phyloP scores from a whole-genome alignment of 2,797 vertebrate species.

The Enteromius paludinosus region DNA sequence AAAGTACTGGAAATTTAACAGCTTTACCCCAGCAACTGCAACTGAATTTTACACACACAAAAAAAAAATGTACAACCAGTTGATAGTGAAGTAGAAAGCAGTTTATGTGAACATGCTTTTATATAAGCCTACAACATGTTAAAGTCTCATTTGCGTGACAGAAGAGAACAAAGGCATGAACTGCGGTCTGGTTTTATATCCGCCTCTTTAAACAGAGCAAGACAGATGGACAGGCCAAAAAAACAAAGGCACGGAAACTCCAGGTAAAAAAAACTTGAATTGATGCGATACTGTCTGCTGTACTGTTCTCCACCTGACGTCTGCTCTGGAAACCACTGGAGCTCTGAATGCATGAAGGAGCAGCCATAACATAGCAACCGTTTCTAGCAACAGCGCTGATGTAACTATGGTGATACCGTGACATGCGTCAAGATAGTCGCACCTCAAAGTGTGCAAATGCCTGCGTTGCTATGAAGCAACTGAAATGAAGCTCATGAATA shows the following conservation, averaged over 20 bases:
- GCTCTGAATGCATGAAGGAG: conserved; percentile 63
- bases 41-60: too few relatives aligned
- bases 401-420: conserved; percentile 54
- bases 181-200: neutral
- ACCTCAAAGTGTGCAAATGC: neutral
- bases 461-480: neutral
- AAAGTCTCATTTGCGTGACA: neutral
- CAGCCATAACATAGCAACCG: conserved; percentile 67
- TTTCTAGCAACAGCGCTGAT: conserved; percentile 63
- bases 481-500: neutral
- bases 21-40: neutral
- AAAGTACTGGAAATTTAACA: neutral
- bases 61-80: neutral
- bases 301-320: conserved; percentile 62
- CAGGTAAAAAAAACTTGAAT: conserved; percentile 16
- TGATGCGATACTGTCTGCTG: conserved; percentile 53
- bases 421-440: conserved; percentile 24
- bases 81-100: neutral
- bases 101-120: neutral
- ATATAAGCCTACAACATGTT: neutral
- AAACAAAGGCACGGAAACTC: conserved; percentile 57
- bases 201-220: neutral
- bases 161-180: neutral
- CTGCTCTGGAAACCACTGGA: conserved; percentile 63
- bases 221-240: neutral